Percentiles rank a stretch among this genome's conserved stretches.
These are phyloP conservation scores for Trichoplusia ni DNA, from an alignment of 1,140 invertebrate species.

Conservation along the genomic window DNA sequence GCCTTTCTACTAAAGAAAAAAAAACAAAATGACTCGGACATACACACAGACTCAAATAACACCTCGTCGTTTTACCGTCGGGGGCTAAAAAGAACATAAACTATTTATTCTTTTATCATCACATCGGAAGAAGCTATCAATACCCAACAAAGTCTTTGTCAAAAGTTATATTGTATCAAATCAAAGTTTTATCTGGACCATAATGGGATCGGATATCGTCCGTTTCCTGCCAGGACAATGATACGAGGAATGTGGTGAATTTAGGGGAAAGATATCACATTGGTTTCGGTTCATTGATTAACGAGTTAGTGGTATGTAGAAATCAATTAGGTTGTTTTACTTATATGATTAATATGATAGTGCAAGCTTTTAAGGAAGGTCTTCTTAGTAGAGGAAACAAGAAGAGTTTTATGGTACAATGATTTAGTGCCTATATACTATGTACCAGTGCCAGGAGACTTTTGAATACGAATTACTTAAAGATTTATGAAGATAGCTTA, in stretches of 20 bases:
- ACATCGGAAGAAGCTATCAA: constrained; percentile 43
- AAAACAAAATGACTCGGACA: too few relatives aligned
- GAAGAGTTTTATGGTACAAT: too few relatives aligned
- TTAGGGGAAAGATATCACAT: constrained; percentile 27
- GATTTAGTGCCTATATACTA: too few relatives aligned
- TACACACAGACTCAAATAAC: too few relatives aligned
- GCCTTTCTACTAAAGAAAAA: too few relatives aligned
- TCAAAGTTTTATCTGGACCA: constrained; percentile 77
- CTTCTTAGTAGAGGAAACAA: too few relatives aligned
- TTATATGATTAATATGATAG: background rate
- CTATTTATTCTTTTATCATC: background rate
- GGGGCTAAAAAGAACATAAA: background rate
- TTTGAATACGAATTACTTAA: too few relatives aligned
- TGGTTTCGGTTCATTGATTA: constrained; percentile 8
- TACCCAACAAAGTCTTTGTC: constrained; percentile 69
- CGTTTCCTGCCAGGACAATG: constrained; percentile 58
- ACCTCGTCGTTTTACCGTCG: too few relatives aligned
- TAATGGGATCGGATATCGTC: constrained; percentile 75
- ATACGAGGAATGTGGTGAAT: constrained; percentile 40
- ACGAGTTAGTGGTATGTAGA: constrained; percentile 4
- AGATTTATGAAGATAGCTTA: too few relatives aligned
- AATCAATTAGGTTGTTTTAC: background rate
- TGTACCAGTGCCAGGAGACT: too few relatives aligned
- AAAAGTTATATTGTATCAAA: constrained; percentile 72
- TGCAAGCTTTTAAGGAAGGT: too few relatives aligned